Evolutionary conservation across 2,888 invertebrate species (phyloP), one percentile per base, ranked within the genome.

Genomic region (Dorcus parallelipipedus): DNA sequence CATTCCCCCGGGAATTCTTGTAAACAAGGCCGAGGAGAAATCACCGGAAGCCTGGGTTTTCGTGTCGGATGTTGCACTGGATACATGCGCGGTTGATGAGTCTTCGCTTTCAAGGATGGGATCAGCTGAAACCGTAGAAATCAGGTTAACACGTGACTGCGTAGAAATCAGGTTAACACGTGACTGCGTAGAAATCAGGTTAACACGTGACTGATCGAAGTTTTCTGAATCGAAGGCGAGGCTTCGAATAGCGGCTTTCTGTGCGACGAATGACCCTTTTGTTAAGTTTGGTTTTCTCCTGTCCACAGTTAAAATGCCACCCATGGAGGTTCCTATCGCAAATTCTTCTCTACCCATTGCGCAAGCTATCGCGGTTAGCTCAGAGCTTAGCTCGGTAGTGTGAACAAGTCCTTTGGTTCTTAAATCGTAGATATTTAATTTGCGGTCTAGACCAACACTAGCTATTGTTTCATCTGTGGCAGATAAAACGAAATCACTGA

Each of bases 301-400:
- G 58, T 71, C 71, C 40, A 69, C 63, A 48, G 61, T 61, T 8
- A 65, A 61, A 20, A 71, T 64, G 40, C 64, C 65, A n/a, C 71
- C 71, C 42, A 58, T 58, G 1, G 60, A 63, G 3, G 69, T 67
- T 8, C 64, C 68, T 9, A 68, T 66, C 17, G 67, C 69, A 20
- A 70, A 57, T 42, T 67, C 64, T 40, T 63, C 59, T 1, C 65
- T 64, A n/a, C 52, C 52, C 6, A 64, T 63, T 17, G 65, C 63
- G 56, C 64, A 69, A 7, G 64, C 66, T 6, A 71, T 56, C 7
- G 70, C 61, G 5, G 68, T 60, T 45, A 69, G 49, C 42, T 63
- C 58, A 2, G 49, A 47, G 20, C 65, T 63, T 20, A 65, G 59
- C n/a, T 23, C 57, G 9, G 59, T 64, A 6, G 59, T 58, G 33